Evolutionary conservation across 2,888 invertebrate species (phyloP), one percentile per base, ranked within the genome.

Genomic region (Trisateles emortualis): DNA sequence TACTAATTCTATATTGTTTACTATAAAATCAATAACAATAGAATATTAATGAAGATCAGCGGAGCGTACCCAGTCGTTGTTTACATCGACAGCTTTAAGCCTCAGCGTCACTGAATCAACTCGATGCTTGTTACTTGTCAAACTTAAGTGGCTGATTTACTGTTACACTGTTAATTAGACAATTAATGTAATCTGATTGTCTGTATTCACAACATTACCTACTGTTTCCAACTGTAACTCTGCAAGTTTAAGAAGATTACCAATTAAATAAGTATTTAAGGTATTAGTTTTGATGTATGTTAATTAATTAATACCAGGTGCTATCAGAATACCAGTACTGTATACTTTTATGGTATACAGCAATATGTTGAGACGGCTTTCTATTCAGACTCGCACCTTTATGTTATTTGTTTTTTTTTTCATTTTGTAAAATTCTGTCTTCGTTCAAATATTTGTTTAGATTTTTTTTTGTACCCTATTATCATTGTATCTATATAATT

Each of bases 111-210:
- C 53, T 59, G 52, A 47, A 52, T 66, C 66, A 58, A 58, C 38
- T 53, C 51, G 51, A 66, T 61, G 49, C 66, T 54, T 47, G 66
- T 66, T 42, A 47, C 41, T 30, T 58, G 64, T 66, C 64, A 66
- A 54, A 61, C 49, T 43, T 40, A 62, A 61, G 54, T 62, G 59
- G 47, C 46, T 65, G 66, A 65, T 65, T 66, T 59, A 65, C 54
- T 39, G 24, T 47, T 44, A 33, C 52, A 26, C 40, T 33, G 54
- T 47, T 62, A 66, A 66, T 66, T 66, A 65, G 49, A 38, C 17
- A 33, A 14, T 33, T 6, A 46, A 42, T 50, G 38, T 19, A 36
- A 36, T 36, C 17, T 36, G 3, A 36, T 36, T n/a, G 17, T 19
- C 3, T 3, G 16, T 19, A n/a, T 36, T 36, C 3, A 32, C 32